Evolutionary conservation across 92 coral and sea anemone genomes (phyloP), one percentile per base, ranked within the genome.

Genomic region (Virgularia gustaviana): DNA sequence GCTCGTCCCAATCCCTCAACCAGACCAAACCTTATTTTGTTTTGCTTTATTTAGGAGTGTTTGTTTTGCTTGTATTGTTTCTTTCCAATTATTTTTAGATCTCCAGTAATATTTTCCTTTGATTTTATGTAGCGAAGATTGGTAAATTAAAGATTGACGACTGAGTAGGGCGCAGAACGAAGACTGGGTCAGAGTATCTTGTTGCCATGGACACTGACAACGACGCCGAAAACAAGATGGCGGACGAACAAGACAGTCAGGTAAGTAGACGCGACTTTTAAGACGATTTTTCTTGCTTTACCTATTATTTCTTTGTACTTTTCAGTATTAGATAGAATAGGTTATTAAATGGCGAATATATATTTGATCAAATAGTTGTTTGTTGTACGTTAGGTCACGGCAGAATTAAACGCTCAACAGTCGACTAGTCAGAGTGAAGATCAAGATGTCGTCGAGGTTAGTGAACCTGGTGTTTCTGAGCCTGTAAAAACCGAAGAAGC

Each of bases 381-480:
- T 36, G 27, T 38, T 39, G 29, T 9, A 23, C 15, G 49, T 29
- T 44, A 68, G 75, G 19, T 30, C 36, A 49, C 62, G 8, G 75
- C 49, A 35, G 75, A 68, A 47, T 24, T 32, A 49, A 68, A 13
- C 47, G 9, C 22, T 45, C 12, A 15, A 9, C 36, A 34, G 35
- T 59, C 56, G 32, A 66, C 27, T 2, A 8, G 37, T 18, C 34
- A 49, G 4, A 66, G 20, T 32, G n/a, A 28, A 10, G 77, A 15
- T 2, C 52, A 55, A 27, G 83, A 42, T 57, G 73, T 31, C 41
- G 52, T 34, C 71, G 78, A 36, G 30, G 74, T 29, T 60, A 78
- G 24, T 37, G 66, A 58, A 27, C 74, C 33, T 33, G 76, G 12
- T 27, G 54, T 47, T 28, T 41, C 61, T 16, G 71, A 18, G n/a